A percentile compares a stretch with the other conserved stretches of the same genome.
Evolutionary conservation across 2,113 vertebrate species (phyloP).

Genomic region (Microcebus murinus): DNA sequence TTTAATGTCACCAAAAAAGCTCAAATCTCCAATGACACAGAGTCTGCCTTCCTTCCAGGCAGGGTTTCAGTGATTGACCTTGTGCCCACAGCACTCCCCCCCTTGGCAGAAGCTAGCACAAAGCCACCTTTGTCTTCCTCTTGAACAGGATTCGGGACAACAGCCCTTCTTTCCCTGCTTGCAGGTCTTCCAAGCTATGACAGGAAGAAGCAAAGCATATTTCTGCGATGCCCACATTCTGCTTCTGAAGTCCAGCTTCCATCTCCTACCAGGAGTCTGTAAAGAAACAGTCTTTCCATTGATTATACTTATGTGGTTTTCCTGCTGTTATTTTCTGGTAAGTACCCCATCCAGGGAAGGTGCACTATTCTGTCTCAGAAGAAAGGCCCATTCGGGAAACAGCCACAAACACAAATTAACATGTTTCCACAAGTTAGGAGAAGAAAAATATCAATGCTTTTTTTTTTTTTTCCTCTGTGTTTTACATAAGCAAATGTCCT

Average conservation of each 20-base stretch:
- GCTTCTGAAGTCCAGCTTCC: background rate
- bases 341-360: background rate
- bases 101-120: slow-evolving; percentile 9
- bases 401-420: background rate
- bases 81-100: background rate
- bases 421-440: background rate
- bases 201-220: background rate
- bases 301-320: background rate
- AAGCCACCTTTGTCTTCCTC: slow-evolving; percentile 9
- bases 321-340: background rate
- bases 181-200: background rate
- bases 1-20: slow-evolving; percentile 29
- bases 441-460: background rate
- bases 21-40: background rate
- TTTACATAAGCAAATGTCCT: background rate
- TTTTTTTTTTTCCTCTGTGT: background rate
- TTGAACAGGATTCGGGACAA: slow-evolving; percentile 17
- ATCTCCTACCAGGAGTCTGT: background rate
- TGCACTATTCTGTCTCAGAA: background rate
- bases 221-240: background rate
- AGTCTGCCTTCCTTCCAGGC: slow-evolving; percentile 6
- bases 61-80: slow-evolving; percentile 23
- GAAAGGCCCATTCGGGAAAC: background rate
- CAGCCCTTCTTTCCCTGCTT: background rate
- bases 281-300: background rate